Evolutionary conservation across 2,888 invertebrate species (phyloP), one percentile per base, ranked within the genome.

Genomic region (Cremastinae sp.): DNA sequence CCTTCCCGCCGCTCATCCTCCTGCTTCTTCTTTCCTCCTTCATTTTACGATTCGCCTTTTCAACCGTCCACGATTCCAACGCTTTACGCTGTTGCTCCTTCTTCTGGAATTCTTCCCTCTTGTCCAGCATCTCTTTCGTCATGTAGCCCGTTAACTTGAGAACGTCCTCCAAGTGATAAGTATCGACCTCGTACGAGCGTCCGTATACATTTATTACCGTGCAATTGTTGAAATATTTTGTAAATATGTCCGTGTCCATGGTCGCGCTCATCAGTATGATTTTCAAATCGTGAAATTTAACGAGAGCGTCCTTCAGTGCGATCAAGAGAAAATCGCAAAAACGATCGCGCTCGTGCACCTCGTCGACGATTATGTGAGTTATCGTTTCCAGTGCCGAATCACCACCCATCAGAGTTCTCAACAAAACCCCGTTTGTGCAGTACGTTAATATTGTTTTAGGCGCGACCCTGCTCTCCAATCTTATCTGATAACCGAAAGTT

Each of bases 261-360:
- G 98, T 96, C 9, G 98, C 98, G 1, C 98, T 98, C 98, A 99
- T 98, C 51, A 99, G 92, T 54, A 99, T 92, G 0, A 98, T 90
- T 84, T 94, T 95, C 16, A 98, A 91, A 74, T 95, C 92, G 79
- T 93, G 93, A 86, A 93, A 94, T 56, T 93, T 91, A 0, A 92
- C 91, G 47, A 97, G 88, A 9, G 94, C 93, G 85, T 97, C 96
- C 45, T 95, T 93, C 62, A 98, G 90, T 2, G 96, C 95, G 73
- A 97, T 95, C 74, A 99, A 91, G 49, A 98, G 92, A 90, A 98
- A 98, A 90, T 99, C 99, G 59, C 96, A 95, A 87, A 96, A 95
- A 85, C 96, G 93, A 90, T 98, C 98, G 0, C 98, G 92, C 89
- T 98, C 98, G 90, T 99, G 99, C 28, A 98, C 95, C 90, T 99